Conservation (phyloP, 2,888 invertebrate genomes). For the Ormyrus rosae region DNA sequence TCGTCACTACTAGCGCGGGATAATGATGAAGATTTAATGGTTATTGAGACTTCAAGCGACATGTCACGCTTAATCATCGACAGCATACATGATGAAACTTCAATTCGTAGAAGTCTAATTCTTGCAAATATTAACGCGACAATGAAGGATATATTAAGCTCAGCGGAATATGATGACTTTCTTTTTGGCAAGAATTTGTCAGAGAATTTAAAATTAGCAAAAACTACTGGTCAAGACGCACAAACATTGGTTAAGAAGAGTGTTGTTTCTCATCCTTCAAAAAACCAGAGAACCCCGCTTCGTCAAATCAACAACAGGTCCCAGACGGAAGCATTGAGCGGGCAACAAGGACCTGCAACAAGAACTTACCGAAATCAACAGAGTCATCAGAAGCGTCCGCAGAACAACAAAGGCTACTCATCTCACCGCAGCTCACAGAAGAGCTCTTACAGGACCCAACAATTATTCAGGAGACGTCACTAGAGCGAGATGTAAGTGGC, state of each 20-base stretch:
- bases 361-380: too few species aligned
- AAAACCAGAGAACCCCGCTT: neutral
- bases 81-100: neutral
- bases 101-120: slow-evolving; percentile 32
- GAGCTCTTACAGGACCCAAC: too few species aligned
- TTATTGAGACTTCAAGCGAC: neutral
- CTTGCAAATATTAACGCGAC: slow-evolving; percentile 37
- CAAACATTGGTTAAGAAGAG: neutral
- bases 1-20: neutral
- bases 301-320: neutral
- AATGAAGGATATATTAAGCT: slow-evolving; percentile 29
- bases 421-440: too few species aligned
- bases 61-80: neutral
- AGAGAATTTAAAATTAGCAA: neutral
- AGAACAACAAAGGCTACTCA: too few species aligned
- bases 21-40: neutral
- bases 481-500: too few species aligned
- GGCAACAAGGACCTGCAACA: too few species aligned
- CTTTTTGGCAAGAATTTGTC: slow-evolving; percentile 17
- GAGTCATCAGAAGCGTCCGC: too few species aligned
- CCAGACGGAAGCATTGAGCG: too few species aligned
- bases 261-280: neutral
- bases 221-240: neutral
- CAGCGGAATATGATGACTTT: slow-evolving; percentile 7
- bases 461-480: too few species aligned